Base-by-base conservation (phyloP, 2,113 vertebrate species). In the Chionis minor region DNA sequence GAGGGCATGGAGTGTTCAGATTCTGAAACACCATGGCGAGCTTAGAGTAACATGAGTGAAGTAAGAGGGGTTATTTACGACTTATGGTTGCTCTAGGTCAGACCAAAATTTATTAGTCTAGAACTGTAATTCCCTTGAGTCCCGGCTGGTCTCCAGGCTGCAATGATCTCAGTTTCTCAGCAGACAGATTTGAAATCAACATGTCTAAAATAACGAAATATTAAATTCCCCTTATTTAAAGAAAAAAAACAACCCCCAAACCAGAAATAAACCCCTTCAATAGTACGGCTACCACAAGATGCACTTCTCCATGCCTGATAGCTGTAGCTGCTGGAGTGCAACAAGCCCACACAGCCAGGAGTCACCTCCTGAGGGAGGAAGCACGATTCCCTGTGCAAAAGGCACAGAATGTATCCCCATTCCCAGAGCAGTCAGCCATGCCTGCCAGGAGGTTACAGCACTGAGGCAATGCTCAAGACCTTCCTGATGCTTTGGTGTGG, bases 71-170 rank as follows among this genome's bases (percentile, higher is more conserved):
- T 81, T 80, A 87, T 94, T 94, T 94, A 79, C 52, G 66, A 88
- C 84, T 84, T 80, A 92, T 54, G 38, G 45, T 59, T 93, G 45
- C 65, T 85, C 47, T 79, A 82, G 62, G 81, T 92, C 83, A 93
- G 67, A 69, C 8, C 16, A 93, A 85, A 95, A 93, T 94, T 89
- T 90, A 94, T 94, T 88, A 93, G 71, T 73, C 73, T 87, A 91
- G 59, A 66, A 66, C 58, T 85, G 33, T 45, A 89, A 94, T 91
- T 94, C 85, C 69, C 70, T 73, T 62, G 81, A 91, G 63, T 33
- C 62, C 80, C 72, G 67, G 38, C 70, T 72, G 10, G 45, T 92
- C 74, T 96, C 67, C 65, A 82, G 59, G 72, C 58, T 74, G 49
- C 61, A 86, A 62, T 59, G 81, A 96, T 92, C 67, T 94, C 89